Evolutionary conservation across 2,113 vertebrate genomes (phyloP), one percentile per base, ranked within the genome.

Genomic region (Chaetura pelagica): DNA sequence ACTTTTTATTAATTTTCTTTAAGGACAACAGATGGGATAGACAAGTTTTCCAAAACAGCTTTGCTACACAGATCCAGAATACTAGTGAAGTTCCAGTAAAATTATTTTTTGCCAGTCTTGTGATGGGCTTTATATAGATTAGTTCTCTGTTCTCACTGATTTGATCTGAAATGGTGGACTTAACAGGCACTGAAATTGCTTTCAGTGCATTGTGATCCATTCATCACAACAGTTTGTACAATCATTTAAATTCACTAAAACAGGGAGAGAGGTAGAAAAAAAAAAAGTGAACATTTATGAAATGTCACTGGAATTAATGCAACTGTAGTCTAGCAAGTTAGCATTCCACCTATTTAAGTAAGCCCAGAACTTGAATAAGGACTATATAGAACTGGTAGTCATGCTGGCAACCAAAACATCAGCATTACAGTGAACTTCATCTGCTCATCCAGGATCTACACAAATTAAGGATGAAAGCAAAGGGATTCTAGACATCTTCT

Each of bases 41-140:
- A 64, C 63, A 91, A 95, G 69, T 59, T 22, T 84, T 94, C n/a
- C 48, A 63, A 91, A 85, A 74, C 59, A 95, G 74, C 52, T 93
- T 93, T 52, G 30, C 71, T 34, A 52, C 24, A 72, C 5, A 46
- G 30, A 51, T 46, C 24, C 77, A 61, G 59, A n/a, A 29, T 87
- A 85, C 20, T 0, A 54, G 15, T 13, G 8, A 84, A 27, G 51
- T 9, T 77, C 32, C 68, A 44, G 17, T 16, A 73, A 30, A 67
- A 61, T 11, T 44, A 61, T 11, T 44, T 81, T 89, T 69, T 87
- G 49, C 18, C 42, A 49, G 17, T 40, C 32, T 35, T 68, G 38
- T 59, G 38, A 59, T 17, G 12, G 24, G 19, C 10, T 59, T 54
- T 55, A 29, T 12, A 13, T 9, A 15, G 58, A 72, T 57, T 27